Percentiles rank a stretch among this genome's conserved stretches.
These are phyloP conservation scores for Pachliopta kotzebuea DNA, from an alignment of 2,888 invertebrate genomes.

Conservation along the genomic window DNA sequence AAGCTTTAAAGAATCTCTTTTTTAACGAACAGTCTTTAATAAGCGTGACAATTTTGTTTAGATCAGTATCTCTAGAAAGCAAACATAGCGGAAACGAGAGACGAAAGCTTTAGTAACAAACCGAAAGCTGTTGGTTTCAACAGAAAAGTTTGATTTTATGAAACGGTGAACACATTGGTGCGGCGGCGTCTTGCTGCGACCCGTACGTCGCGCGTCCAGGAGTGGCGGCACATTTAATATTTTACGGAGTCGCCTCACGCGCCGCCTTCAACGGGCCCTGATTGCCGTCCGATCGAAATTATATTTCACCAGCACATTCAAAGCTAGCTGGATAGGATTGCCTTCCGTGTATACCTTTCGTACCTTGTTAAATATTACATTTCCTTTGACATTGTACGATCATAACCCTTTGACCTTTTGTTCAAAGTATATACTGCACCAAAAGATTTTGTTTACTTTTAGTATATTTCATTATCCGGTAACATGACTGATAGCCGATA, in stretches of 20 bases:
- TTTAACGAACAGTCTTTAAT: too few relatives aligned
- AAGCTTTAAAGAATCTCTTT: too few relatives aligned
- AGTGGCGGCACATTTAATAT: conserved; percentile 65
- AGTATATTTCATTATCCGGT: too few relatives aligned
- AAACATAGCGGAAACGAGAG: too few relatives aligned
- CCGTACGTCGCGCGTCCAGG: conserved; percentile 36
- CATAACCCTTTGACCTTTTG: conserved; percentile 32
- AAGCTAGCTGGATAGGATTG: conserved; percentile 72
- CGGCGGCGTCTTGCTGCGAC: conserved; percentile 33
- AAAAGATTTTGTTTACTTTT: neutral
- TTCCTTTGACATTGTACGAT: conserved; percentile 37
- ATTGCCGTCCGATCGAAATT: conserved; percentile 80
- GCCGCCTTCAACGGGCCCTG: conserved; percentile 77
- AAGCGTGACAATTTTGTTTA: too few relatives aligned
- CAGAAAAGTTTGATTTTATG: conserved; percentile 12
- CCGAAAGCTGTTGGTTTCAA: too few relatives aligned
- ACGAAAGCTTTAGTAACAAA: too few relatives aligned
- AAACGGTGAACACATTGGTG: conserved; percentile 42
- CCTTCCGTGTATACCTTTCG: conserved; percentile 43
- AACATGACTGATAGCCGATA: too few relatives aligned
- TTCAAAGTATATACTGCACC: conserved; percentile 9
- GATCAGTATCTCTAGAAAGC: too few relatives aligned
- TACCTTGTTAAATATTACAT: conserved; percentile 43
- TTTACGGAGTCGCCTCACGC: conserved; percentile 76
- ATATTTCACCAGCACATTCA: conserved; percentile 78